These are phyloP conservation scores for Melitaea athalia DNA, from an alignment of 2,888 invertebrate species.

Conservation along the genomic window DNA sequence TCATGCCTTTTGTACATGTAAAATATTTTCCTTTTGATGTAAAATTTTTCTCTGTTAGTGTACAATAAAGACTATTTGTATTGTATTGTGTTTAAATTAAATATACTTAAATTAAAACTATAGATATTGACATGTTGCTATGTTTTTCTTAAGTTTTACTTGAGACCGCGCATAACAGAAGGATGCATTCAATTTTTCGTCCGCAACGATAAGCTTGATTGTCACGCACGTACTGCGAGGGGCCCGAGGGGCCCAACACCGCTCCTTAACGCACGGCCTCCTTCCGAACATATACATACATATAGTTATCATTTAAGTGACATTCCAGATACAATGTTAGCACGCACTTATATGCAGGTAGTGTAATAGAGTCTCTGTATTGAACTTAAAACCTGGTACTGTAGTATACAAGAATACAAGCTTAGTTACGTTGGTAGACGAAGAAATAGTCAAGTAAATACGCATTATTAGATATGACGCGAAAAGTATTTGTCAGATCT, in stretches of 20 bases:
- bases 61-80: no score
- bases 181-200: conserved; percentile 68
- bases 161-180: conserved; percentile 5
- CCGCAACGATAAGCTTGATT: conserved; percentile 73
- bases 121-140: neutral
- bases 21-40: no score
- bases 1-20: no score
- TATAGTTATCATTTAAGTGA: neutral
- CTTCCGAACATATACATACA: conserved; percentile 54
- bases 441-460: no score
- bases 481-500: no score
- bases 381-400: no score
- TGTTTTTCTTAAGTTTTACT: neutral
- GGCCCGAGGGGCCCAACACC: conserved; percentile 31
- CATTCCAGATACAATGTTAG: neutral
- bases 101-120: neutral
- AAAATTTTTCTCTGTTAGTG: no score
- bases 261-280: conserved; percentile 61
- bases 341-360: no score
- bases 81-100: neutral
- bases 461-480: no score
- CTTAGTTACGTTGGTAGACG: no score
- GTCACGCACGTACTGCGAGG: conserved; percentile 79
- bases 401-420: no score
- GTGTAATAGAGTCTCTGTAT: no score